Evolutionary conservation across 2,888 invertebrate genomes (phyloP), one percentile per base, ranked within the genome.

Genomic region (Cistogaster globosa): DNA sequence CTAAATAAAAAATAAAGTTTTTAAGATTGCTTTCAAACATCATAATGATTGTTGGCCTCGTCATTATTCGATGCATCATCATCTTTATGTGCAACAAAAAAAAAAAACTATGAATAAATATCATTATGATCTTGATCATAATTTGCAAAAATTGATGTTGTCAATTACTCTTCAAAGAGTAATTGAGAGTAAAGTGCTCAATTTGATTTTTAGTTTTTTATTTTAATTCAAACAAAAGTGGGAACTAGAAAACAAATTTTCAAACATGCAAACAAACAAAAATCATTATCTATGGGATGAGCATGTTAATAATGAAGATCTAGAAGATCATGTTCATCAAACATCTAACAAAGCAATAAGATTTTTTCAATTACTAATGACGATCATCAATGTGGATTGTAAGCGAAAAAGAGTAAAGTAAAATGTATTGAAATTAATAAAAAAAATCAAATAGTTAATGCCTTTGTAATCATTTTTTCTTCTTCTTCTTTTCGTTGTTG

Each of bases 131-230:
- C 16, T 69, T 69, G 58, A 63, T 65, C 45, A 60, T 63, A 58
- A 68, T 67, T 55, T 7, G 22, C 57, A 63, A 71, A 57, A 67
- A 80, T 80, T 42, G 71, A 48, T 63, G 36, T 5, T 57, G 20
- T 14, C 78, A 55, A 67, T 62, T 82, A 55, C 85, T 85, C 85
- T 85, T 83, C 55, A 22, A 83, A 76, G 83, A 86, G 83, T 68
- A 83, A 72, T 83, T 83, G 86, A 77, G 83, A 83, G 83, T 83
- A 55, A 38, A 67, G 18, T 80, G 69, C 83, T 83, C 83, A 80
- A 8, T 45, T 53, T 42, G 12, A 42, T 42, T 42, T 42, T 74
- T 55, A n/a, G 36, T 42, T 42, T 74, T 77, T 72, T 22, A 26
- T 22, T 48, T 38, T 3, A 9, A 8, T 51, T 26, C 12, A 63